A percentile compares a stretch with the other conserved stretches of the same genome.
These are phyloP conservation scores for Rhinoraja longicauda DNA, from an alignment of 2,797 vertebrate species.

Conservation along the genomic window DNA sequence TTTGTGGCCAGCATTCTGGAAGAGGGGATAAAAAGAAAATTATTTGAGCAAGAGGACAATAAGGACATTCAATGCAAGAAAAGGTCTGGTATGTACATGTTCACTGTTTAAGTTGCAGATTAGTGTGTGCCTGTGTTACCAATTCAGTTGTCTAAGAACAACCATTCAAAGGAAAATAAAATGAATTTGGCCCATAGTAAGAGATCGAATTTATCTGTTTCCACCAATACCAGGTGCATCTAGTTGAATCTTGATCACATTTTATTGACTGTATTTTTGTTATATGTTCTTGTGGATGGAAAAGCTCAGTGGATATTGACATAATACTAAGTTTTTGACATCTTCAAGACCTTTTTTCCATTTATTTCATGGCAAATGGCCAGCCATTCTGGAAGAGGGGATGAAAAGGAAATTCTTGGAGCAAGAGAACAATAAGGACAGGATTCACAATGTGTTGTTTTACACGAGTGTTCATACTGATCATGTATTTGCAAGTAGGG, in stretches of 20 bases:
- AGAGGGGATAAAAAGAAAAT: background rate
- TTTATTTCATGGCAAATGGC: background rate
- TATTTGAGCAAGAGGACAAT: background rate
- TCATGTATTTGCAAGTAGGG: background rate
- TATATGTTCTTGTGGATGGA: background rate
- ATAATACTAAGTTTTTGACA: background rate
- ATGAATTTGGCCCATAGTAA: background rate
- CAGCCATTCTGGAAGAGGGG: background rate
- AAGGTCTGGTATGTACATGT: background rate
- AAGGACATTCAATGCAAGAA: background rate
- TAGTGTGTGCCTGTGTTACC: slow-evolving; percentile 40
- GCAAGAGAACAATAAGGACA: background rate
- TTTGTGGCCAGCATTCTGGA: background rate
- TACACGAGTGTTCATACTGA: background rate
- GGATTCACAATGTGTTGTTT: background rate
- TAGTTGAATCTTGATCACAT: background rate
- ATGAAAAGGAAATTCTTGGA: background rate
- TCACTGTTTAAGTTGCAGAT: background rate
- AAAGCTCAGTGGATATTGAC: background rate
- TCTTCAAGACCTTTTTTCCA: background rate
- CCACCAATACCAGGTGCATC: background rate
- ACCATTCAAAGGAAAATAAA: background rate
- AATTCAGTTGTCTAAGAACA: background rate
- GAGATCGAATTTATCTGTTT: background rate
- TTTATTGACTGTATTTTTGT: background rate